These are phyloP conservation scores for Eptesicus fuscus DNA, from an alignment of 2,113 vertebrate species.

Conservation along the genomic window DNA sequence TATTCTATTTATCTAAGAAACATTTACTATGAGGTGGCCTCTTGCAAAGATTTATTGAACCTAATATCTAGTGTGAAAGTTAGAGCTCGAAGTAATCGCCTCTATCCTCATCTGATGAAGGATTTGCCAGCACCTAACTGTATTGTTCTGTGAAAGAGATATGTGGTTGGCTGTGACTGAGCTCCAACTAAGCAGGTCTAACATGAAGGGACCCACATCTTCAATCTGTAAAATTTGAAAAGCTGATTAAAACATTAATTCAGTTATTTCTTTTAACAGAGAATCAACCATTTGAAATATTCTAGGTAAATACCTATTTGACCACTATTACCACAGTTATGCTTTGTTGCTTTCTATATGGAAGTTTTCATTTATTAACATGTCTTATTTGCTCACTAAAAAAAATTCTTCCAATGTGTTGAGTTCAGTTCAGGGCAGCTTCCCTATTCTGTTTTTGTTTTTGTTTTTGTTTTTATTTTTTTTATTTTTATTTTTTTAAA, in stretches of 20 bases:
- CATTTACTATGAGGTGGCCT: not conserved
- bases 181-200: not conserved
- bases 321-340: too few species aligned
- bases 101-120: not conserved
- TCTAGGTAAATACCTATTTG: not conserved
- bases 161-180: rapidly evolving
- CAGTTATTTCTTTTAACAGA: not conserved
- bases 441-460: not conserved
- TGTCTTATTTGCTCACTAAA: not conserved
- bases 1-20: not conserved
- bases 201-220: rapidly evolving
- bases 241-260: not conserved
- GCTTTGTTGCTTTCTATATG: not conserved
- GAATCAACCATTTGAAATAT: not conserved
- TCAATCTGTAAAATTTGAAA: not conserved
- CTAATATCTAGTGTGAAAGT: not conserved
- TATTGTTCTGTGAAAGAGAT: not conserved
- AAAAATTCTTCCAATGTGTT: not conserved
- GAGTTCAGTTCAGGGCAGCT: not conserved
- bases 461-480: too few species aligned
- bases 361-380: not conserved
- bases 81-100: not conserved
- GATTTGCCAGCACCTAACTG: not conserved
- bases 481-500: too few species aligned
- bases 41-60: not conserved